Evolutionary conservation across 2,888 invertebrate genomes (phyloP).

Genomic region (Chorisops tibialis): DNA sequence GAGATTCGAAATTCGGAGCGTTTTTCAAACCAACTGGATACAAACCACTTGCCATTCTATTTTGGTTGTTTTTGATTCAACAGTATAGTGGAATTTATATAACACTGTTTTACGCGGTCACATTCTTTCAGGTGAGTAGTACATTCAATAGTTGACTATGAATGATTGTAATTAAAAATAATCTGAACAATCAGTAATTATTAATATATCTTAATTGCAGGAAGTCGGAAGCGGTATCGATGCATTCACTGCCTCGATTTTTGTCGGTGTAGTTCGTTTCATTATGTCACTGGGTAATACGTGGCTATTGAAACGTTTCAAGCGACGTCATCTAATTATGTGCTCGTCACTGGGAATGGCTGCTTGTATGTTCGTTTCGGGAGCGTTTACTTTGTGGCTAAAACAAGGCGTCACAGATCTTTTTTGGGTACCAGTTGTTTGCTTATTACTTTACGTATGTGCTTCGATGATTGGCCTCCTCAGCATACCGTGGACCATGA

Average conservation of each 20-base stretch:
- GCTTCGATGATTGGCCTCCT: conserved; percentile 60
- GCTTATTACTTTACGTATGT: conserved; percentile 57
- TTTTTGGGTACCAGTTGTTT: conserved; percentile 55
- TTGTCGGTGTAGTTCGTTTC: conserved; percentile 58
- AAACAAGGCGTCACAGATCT: conserved; percentile 45
- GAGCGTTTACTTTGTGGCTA: conserved; percentile 55
- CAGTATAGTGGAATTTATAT: conserved; percentile 62
- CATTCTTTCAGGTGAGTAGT: conserved; percentile 56
- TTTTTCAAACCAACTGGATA: conserved; percentile 58
- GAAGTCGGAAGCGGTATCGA: conserved; percentile 55
- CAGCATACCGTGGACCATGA: conserved; percentile 65
- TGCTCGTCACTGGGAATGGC: conserved; percentile 58
- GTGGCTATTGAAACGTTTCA: conserved; percentile 55
- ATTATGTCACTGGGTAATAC: conserved; percentile 59
- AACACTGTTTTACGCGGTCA: conserved; percentile 60
- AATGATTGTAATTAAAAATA: neutral
- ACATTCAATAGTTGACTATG: neutral
- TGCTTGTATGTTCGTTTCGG: conserved; percentile 57
- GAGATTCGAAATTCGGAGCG: conserved; percentile 46
- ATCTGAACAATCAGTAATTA: no score
- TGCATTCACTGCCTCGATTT: conserved; percentile 57
- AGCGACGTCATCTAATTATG: conserved; percentile 56
- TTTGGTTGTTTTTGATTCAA: conserved; percentile 58
- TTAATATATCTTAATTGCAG: conserved; percentile 41
- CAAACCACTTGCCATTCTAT: conserved; percentile 57